Percentiles rank a stretch among this genome's conserved stretches.
Conservation (phyloP, 2,113 vertebrate species). For the Bos taurus region DNA sequence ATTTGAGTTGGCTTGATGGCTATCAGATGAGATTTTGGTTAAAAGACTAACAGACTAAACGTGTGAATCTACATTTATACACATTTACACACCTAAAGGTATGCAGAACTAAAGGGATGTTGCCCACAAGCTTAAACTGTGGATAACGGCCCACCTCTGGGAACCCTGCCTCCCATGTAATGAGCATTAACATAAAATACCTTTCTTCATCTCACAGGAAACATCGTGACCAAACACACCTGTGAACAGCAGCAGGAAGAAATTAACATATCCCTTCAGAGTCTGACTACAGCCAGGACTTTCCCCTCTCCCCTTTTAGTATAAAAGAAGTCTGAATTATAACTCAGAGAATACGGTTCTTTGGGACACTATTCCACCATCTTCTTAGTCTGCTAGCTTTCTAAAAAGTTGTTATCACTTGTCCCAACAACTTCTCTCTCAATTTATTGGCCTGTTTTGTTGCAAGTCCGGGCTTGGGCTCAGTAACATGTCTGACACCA, state of each 20-base stretch:
- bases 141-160: background rate
- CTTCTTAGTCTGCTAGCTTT: background rate
- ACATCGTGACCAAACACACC: background rate
- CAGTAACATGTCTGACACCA: background rate
- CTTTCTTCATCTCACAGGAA: background rate
- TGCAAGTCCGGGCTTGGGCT: accelerated
- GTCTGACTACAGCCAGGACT: background rate
- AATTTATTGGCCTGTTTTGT: background rate
- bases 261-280: background rate
- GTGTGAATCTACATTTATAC: background rate
- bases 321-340: background rate
- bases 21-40: background rate
- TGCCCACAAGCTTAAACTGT: background rate
- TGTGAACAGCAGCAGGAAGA: background rate
- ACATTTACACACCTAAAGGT: background rate
- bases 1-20: background rate
- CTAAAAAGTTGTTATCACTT: background rate
- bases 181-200: background rate
- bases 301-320: background rate
- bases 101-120: background rate
- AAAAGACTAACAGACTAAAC: background rate
- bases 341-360: too few relatives aligned
- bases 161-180: background rate
- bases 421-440: background rate
- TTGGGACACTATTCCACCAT: background rate